Evolutionary conservation across 1,140 invertebrate genomes (phyloP).

Genomic region (Thrips palmi): DNA sequence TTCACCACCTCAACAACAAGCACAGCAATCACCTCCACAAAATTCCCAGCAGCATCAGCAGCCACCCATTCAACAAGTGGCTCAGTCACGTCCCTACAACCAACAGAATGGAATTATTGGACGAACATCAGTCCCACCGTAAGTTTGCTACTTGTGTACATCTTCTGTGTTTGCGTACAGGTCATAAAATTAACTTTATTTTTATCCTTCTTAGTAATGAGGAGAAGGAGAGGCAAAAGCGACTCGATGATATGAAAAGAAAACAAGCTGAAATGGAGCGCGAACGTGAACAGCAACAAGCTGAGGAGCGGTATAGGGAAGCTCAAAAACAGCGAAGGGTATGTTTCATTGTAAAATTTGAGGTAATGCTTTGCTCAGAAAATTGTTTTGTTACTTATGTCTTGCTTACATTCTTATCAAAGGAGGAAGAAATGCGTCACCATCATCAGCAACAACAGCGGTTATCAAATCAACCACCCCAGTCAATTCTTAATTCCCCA

Average conservation of each 20-base stretch:
- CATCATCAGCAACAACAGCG: constrained; percentile 22
- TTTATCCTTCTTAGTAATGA: constrained; percentile 18
- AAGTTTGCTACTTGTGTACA: too few species aligned
- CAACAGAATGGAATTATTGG: too few species aligned
- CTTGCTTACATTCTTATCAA: constrained; percentile 12
- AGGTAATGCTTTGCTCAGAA: neutral
- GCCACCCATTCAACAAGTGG: too few species aligned
- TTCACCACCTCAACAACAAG: constrained; percentile 5
- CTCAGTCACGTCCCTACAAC: too few species aligned
- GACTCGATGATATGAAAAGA: constrained; percentile 31
- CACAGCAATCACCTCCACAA: too few species aligned
- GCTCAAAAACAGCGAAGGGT: constrained; percentile 18
- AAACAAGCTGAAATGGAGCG: constrained; percentile 30
- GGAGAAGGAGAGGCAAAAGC: constrained; percentile 29
- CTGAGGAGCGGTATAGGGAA: constrained; percentile 13
- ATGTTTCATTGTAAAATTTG: constrained; percentile 7
- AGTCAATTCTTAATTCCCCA: too few species aligned
- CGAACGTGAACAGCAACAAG: constrained; percentile 21
- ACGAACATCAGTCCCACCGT: too few species aligned
- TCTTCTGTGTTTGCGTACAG: too few species aligned
- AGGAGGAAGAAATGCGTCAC: constrained; percentile 27
- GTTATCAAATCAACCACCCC: constrained; percentile 20
- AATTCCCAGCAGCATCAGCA: neutral
- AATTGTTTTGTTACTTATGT: constrained; percentile 4
- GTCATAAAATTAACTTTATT: too few species aligned